Percentiles rank a stretch among this genome's conserved stretches.
Evolutionary conservation across 1,140 invertebrate genomes (phyloP).

Genomic region (Hylyphantes graminicola): DNA sequence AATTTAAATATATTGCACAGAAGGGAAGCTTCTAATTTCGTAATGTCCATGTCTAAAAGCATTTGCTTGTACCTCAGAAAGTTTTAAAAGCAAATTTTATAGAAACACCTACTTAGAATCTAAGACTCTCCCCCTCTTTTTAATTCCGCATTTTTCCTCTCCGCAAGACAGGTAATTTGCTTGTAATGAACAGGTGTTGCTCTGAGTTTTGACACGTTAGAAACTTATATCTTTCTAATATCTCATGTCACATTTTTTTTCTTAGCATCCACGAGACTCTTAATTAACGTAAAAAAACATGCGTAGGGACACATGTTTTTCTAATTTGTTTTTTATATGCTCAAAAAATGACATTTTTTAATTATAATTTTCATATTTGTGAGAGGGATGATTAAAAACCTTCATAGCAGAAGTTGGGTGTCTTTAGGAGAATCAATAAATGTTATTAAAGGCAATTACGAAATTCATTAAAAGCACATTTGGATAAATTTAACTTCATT

Average conservation of each 20-base stretch:
- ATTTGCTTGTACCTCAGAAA: not conserved
- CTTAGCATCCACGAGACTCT: not conserved
- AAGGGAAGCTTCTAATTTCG: too few relatives aligned
- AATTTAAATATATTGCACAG: too few relatives aligned
- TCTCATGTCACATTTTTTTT: constrained; percentile 1
- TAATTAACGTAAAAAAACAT: constrained; percentile 38
- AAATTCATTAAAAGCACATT: not conserved
- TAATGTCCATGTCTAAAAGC: not conserved
- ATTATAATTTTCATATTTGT: too few relatives aligned
- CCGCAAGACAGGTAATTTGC: constrained; percentile 41
- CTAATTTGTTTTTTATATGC: not conserved
- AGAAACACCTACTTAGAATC: not conserved
- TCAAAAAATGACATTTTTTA: not conserved
- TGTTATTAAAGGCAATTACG: not conserved
- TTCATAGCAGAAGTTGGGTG: too few relatives aligned
- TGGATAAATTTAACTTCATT: not conserved
- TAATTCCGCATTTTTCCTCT: not conserved
- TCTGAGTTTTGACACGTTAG: constrained; percentile 23
- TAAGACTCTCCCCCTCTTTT: not conserved
- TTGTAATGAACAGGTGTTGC: constrained; percentile 48
- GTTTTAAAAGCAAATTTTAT: not conserved
- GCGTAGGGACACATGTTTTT: constrained; percentile 2
- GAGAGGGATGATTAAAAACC: too few relatives aligned
- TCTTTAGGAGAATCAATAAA: not conserved
- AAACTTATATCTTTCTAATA: constrained; percentile 10